A percentile compares a stretch with the other conserved stretches of the same genome.
Evolutionary conservation across 2,113 vertebrate genomes (phyloP).

Genomic region (Pterocles orientalis): DNA sequence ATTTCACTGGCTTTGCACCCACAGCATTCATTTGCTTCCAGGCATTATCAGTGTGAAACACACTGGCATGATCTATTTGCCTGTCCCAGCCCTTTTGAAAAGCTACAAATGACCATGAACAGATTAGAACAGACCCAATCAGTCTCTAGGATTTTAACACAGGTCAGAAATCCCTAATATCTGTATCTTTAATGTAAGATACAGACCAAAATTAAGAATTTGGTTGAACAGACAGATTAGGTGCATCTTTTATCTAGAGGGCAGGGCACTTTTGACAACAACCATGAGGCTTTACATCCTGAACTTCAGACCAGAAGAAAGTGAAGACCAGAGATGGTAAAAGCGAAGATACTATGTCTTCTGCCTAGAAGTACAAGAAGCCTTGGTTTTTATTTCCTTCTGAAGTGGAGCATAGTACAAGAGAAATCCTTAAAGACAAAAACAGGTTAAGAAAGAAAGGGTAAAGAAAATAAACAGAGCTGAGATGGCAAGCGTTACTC

Average conservation of each 20-base stretch:
- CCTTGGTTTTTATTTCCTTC: background rate
- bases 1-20: background rate
- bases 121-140: background rate
- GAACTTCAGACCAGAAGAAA: background rate
- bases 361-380: background rate
- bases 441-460: background rate
- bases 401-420: background rate
- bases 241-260: background rate
- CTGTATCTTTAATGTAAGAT: background rate
- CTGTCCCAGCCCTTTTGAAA: background rate
- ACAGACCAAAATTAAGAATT: background rate
- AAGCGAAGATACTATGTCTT: background rate
- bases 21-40: background rate
- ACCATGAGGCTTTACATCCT: background rate
- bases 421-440: background rate
- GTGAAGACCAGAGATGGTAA: background rate
- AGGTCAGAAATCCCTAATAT: background rate
- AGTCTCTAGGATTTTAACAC: background rate
- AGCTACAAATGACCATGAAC: background rate
- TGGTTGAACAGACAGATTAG: rapidly evolving
- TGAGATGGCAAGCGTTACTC: background rate
- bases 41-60: background rate
- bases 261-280: background rate
- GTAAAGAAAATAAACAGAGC: background rate
- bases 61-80: background rate